Percentiles rank a stretch among this genome's conserved stretches.
phyloP scores from a whole-genome alignment of 2,113 vertebrate species.

The Suncus etruscus region DNA sequence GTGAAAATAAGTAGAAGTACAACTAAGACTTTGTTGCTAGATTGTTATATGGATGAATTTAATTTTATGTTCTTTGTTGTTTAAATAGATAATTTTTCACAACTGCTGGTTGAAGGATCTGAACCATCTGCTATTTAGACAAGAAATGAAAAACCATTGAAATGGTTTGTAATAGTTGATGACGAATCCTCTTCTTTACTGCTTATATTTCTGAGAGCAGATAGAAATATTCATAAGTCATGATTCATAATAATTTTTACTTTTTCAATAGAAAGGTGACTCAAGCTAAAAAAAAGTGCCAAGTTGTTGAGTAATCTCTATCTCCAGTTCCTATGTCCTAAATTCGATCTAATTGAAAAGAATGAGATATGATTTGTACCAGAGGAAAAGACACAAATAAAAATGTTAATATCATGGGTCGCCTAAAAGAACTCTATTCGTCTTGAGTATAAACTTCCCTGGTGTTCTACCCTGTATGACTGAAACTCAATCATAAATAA shows the following conservation, averaged over 20 bases:
- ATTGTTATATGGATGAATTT: constrained; percentile 10
- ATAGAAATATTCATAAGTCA: constrained; percentile 68
- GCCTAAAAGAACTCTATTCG: constrained; percentile 46
- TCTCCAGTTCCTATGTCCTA: constrained; percentile 31
- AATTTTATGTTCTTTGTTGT: constrained; percentile 52
- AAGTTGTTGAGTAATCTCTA: constrained; percentile 54
- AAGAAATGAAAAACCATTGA: constrained; percentile 58
- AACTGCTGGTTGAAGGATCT: constrained; percentile 77
- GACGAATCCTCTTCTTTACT: constrained; percentile 75
- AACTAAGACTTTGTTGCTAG: neutral
- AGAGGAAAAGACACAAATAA: constrained; percentile 23
- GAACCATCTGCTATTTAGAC: constrained; percentile 79
- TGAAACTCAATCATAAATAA: no score
- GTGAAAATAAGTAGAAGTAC: neutral
- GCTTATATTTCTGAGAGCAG: constrained; percentile 59
- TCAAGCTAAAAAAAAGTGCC: constrained; percentile 63
- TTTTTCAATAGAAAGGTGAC: constrained; percentile 73
- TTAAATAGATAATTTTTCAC: constrained; percentile 68
- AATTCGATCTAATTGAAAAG: constrained; percentile 40
- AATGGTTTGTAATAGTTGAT: constrained; percentile 74
- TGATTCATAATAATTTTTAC: constrained; percentile 64
- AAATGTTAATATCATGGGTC: neutral
- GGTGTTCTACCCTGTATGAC: no score
- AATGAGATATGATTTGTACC: neutral
- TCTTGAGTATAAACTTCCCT: neutral